Evolutionary conservation across 1,140 invertebrate species (phyloP).

Genomic region (Sminthurinus signatus): DNA sequence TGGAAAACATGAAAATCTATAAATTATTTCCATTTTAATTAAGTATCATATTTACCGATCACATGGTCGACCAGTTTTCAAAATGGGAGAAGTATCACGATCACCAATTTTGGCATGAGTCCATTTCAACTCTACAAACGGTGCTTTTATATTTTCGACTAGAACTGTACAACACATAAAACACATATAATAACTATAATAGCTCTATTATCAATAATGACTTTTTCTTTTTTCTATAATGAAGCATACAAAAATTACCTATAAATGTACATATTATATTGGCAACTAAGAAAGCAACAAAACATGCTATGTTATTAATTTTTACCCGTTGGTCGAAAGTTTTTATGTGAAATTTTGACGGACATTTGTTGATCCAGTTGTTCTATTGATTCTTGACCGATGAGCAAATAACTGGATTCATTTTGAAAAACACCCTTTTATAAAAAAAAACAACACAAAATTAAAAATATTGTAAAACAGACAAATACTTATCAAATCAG

Average conservation of each 20-base stretch:
- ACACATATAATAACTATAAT: too few species aligned
- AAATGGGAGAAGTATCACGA: conserved; percentile 27
- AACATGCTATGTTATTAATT: too few species aligned
- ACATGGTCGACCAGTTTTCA: conserved; percentile 41
- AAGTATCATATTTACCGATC: conserved; percentile 33
- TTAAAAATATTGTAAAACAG: too few species aligned
- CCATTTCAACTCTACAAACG: conserved; percentile 43
- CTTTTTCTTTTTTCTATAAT: too few species aligned
- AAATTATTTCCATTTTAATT: background rate
- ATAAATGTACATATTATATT: too few species aligned
- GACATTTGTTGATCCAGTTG: conserved; percentile 44
- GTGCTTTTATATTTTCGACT: conserved; percentile 27
- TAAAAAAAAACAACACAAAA: background rate
- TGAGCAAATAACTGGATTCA: conserved; percentile 44
- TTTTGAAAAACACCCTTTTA: conserved; percentile 44
- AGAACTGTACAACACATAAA: too few species aligned
- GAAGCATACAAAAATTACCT: too few species aligned
- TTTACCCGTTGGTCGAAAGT: conserved; percentile 44
- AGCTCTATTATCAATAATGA: too few species aligned
- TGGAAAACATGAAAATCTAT: background rate
- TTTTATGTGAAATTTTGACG: conserved; percentile 27
- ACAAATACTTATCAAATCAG: background rate
- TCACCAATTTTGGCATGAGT: conserved; percentile 40
- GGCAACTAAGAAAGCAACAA: too few species aligned
- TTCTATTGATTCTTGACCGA: conserved; percentile 43